Evolutionary conservation across 2,888 invertebrate genomes (phyloP), one percentile per base, ranked within the genome.

Genomic region (Gnatocerus cornutus): DNA sequence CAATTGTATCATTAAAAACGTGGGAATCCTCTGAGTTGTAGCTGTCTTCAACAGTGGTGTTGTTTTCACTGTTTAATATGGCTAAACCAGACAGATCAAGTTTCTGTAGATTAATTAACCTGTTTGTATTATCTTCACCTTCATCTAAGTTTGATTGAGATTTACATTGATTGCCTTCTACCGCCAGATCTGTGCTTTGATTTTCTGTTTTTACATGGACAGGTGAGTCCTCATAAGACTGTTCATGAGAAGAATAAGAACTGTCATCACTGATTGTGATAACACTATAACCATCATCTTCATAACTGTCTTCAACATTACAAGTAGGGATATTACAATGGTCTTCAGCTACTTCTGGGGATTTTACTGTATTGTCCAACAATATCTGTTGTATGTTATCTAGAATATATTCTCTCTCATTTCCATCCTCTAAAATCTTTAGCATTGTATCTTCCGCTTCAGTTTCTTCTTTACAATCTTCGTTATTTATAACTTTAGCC

Each of bases 1-100:
- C 73, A 12, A 71, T 7, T 21, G 73, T 73, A 39, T 73, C 71
- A 50, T 73, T 71, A 52, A 73, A 73, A n/a, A 3, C 27, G 37
- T 12, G 30, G 0, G 59, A 65, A 8, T 46, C 43, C 14, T 8
- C 39, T 29, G n/a, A 8, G 16, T 46, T 10, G 5, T 21, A 6
- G 16, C 7, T 50, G n/a, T 50, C 50, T 50, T 27, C 10, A 29
- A 2, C 12, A 39, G n/a, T 12, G 6, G 1, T 41, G 41, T 41
- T 12, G n/a, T 10, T n/a, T 41, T 6, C 41, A 4, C 10, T 37
- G 8, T 8, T n/a, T 37, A 2, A 37, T 6, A 37, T 21, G 6
- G 2, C 37, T n/a, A 37, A 2, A 37, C 37, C n/a, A n/a, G 37
- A n/a, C n/a, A n/a, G n/a, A n/a, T n/a, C n/a, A n/a, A n/a, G n/a